These are phyloP conservation scores for Hycleus cichorii DNA, from an alignment of 1,140 invertebrate genomes.

Conservation along the genomic window DNA sequence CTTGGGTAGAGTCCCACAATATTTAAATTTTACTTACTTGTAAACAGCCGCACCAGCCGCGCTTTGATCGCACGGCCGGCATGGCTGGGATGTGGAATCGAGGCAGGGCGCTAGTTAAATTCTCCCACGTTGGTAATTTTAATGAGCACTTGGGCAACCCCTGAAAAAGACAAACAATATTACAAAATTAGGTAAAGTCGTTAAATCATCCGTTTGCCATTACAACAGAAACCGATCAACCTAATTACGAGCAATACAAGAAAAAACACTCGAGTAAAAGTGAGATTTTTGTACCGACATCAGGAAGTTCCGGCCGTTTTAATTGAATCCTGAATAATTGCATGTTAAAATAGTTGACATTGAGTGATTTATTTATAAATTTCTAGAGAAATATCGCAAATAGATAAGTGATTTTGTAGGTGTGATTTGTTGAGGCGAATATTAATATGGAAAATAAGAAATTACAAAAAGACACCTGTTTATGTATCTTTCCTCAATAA, in stretches of 20 bases:
- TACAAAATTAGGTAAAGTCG: not conserved
- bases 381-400: too few species aligned
- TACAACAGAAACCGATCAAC: not conserved
- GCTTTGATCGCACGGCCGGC: slow-evolving; percentile 49
- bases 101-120: slow-evolving; percentile 40
- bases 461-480: too few species aligned
- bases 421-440: too few species aligned
- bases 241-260: not conserved
- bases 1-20: too few species aligned
- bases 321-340: too few species aligned
- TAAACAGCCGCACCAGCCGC: slow-evolving; percentile 56
- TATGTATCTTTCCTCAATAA: too few species aligned
- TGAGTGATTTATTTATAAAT: too few species aligned
- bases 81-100: slow-evolving; percentile 43
- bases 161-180: slow-evolving; percentile 29
- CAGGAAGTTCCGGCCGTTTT: not conserved
- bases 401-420: too few species aligned
- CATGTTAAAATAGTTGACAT: too few species aligned
- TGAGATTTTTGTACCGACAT: not conserved
- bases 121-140: slow-evolving; percentile 39
- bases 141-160: slow-evolving; percentile 40
- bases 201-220: not conserved
- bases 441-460: too few species aligned
- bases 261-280: not conserved
- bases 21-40: slow-evolving; percentile 42